Evolutionary conservation across 2,797 vertebrate genomes (phyloP).

Genomic region (Malacoctenus gilli): DNA sequence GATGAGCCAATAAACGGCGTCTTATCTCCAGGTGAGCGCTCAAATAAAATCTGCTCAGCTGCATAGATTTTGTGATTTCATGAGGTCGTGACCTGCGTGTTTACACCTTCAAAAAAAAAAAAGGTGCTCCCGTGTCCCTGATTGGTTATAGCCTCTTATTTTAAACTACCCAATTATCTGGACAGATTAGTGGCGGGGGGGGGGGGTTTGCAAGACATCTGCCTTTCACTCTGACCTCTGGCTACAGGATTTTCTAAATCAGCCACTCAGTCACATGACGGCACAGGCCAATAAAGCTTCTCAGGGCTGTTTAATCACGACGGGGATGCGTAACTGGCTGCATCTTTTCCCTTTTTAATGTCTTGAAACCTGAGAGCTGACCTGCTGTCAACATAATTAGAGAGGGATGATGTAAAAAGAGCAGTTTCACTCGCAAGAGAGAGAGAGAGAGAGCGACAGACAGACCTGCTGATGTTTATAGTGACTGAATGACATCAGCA

Average conservation of each 20-base stretch:
- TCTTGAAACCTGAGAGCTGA: conserved; percentile 24
- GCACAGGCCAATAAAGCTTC: conserved; percentile 57
- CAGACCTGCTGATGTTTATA: conserved; percentile 37
- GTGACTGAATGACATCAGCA: conserved; percentile 38
- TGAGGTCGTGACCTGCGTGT: conserved; percentile 59
- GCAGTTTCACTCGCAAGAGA: not conserved
- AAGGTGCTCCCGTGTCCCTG: conserved; percentile 31
- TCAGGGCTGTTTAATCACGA: conserved; percentile 40
- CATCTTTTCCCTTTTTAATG: conserved; percentile 29
- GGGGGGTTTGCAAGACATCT: conserved; percentile 33
- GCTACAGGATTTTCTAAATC: conserved; percentile 52
- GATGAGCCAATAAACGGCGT: conserved; percentile 59
- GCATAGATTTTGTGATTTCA: conserved; percentile 63
- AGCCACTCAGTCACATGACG: conserved; percentile 52
- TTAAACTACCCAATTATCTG: conserved; percentile 64
- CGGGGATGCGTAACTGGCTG: conserved; percentile 18
- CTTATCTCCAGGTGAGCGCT: conserved; percentile 61
- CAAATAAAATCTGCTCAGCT: conserved; percentile 65
- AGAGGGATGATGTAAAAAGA: conserved; percentile 30
- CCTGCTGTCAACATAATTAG: conserved; percentile 42
- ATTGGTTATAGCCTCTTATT: conserved; percentile 62
- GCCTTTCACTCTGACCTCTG: conserved; percentile 60
- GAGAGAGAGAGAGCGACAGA: no score
- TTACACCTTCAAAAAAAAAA: conserved; percentile 53
- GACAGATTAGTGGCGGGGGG: conserved; percentile 48